These are phyloP conservation scores for Lepus oiostolus DNA, from an alignment of 2,797 vertebrate species.

Conservation along the genomic window DNA sequence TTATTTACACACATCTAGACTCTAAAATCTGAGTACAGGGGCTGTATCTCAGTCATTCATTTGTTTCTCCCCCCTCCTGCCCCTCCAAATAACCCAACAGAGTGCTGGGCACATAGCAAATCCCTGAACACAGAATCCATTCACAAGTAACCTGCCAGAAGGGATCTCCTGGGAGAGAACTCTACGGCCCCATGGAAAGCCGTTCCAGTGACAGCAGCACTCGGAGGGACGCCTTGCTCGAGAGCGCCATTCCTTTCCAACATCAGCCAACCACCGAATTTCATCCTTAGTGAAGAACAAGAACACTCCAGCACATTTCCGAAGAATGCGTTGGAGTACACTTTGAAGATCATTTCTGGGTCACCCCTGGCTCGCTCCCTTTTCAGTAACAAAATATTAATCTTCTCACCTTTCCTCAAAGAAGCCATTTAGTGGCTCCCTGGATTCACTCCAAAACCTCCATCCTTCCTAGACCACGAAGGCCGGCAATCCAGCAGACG, in stretches of 20 bases:
- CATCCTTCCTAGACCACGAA: slow-evolving; percentile 6
- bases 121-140: not conserved
- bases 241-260: slow-evolving; percentile 49
- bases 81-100: not conserved
- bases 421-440: slow-evolving; percentile 54
- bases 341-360: slow-evolving; percentile 61
- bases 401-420: slow-evolving; percentile 73
- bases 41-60: not conserved
- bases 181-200: slow-evolving; percentile 34
- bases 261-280: slow-evolving; percentile 48
- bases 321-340: not conserved
- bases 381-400: slow-evolving; percentile 52
- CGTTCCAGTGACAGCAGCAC: not conserved
- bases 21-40: not conserved
- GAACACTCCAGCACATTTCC: not conserved
- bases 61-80: not conserved
- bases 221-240: not conserved
- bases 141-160: slow-evolving; percentile 20
- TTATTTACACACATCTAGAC: not conserved
- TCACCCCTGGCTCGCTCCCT: slow-evolving; percentile 52
- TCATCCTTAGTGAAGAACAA: not conserved
- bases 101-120: not conserved
- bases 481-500: slow-evolving; percentile 13
- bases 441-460: slow-evolving; percentile 69
- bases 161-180: slow-evolving; percentile 53